Conservation (phyloP, 2,888 invertebrate species). For the Agrotis segetum region DNA sequence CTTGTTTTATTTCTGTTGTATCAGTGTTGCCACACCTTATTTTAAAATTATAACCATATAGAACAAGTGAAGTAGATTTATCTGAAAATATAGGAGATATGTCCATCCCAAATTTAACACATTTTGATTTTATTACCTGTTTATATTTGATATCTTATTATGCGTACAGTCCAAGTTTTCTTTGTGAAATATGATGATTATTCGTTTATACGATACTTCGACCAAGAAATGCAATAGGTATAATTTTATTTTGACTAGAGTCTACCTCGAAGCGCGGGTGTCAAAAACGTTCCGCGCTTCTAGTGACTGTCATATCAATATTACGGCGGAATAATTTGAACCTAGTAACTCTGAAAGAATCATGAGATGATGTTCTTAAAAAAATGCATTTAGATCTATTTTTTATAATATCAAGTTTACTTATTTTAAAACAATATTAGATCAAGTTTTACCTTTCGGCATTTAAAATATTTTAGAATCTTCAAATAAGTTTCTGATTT, state of each 20-base stretch:
- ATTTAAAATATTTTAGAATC: background rate
- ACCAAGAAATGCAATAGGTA: too few species aligned
- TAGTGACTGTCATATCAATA: background rate
- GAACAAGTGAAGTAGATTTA: too few species aligned
- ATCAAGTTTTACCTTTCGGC: background rate
- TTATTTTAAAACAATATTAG: background rate
- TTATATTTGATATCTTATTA: background rate
- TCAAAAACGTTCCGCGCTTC: too few species aligned
- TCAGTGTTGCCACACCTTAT: too few species aligned
- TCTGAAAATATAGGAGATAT: too few species aligned
- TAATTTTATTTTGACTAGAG: too few species aligned
- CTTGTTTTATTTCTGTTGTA: too few species aligned
- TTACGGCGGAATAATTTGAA: background rate
- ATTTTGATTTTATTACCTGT: background rate
- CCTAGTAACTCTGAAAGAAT: background rate
- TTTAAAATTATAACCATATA: too few species aligned
- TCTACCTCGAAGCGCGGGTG: too few species aligned
- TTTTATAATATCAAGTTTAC: background rate
- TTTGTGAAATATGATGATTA: too few species aligned
- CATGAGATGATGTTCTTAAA: background rate
- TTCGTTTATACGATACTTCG: too few species aligned
- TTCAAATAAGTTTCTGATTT: constrained; percentile 3
- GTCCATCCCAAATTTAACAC: too few species aligned
- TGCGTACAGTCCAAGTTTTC: background rate
- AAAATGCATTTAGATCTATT: background rate